Evolutionary conservation across 2,888 invertebrate species (phyloP).

Genomic region (Tetragonula carbonaria): DNA sequence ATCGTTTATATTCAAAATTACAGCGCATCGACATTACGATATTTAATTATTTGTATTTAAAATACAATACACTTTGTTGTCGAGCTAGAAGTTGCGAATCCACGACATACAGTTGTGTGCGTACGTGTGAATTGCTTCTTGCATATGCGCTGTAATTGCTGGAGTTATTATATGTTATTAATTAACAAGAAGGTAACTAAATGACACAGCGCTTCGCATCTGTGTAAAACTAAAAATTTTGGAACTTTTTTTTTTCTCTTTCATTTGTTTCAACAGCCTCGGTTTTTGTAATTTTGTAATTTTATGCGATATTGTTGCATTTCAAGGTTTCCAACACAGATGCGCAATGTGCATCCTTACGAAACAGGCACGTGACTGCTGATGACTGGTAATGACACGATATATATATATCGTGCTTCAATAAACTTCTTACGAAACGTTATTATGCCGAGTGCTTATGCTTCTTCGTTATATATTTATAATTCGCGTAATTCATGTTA

Average conservation of each 20-base stretch:
- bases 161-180: neutral
- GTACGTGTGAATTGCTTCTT: neutral
- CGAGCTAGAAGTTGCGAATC: neutral
- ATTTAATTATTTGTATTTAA: neutral
- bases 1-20: neutral
- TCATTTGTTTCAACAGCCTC: neutral
- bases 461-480: neutral
- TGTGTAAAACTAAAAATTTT: neutral
- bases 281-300: neutral
- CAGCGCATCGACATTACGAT: neutral
- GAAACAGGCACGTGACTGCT: constrained; percentile 15
- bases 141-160: neutral
- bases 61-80: neutral
- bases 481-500: neutral
- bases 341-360: constrained; percentile 5
- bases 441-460: neutral
- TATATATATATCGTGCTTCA: neutral
- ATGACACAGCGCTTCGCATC: neutral
- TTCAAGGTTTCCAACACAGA: constrained; percentile 6
- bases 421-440: constrained; percentile 2
- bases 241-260: neutral
- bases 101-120: no score
- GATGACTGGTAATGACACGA: neutral
- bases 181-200: neutral
- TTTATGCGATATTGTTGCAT: neutral